Evolutionary conservation across 2,888 invertebrate genomes (phyloP).

Genomic region (Bugulina stolonifera): DNA sequence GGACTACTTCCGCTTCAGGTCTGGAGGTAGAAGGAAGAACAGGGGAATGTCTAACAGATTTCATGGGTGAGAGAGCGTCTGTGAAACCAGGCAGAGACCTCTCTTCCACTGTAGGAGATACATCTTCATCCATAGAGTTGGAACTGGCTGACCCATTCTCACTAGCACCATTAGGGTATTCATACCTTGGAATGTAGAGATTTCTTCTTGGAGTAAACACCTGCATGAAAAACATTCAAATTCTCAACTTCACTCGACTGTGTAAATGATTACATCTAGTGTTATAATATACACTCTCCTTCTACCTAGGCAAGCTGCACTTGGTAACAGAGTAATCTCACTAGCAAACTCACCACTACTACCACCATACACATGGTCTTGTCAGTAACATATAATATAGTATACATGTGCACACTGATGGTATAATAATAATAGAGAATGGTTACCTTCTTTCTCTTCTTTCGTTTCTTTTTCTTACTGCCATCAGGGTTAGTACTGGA

Average conservation of each 20-base stretch:
- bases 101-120: not conserved
- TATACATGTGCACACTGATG: no score
- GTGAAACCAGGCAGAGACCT: not conserved
- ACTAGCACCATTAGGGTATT: not conserved
- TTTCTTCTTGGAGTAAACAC: slow-evolving; percentile 22
- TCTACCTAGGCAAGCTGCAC: no score
- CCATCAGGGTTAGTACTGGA: slow-evolving; percentile 13
- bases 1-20: not conserved
- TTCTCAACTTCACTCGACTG: no score
- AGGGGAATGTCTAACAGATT: not conserved
- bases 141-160: slow-evolving; percentile 4
- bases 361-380: no score
- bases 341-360: no score
- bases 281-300: no score
- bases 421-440: not conserved
- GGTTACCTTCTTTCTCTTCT: not conserved
- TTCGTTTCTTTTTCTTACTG: not conserved
- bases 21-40: not conserved
- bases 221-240: not conserved
- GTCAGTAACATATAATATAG: no score
- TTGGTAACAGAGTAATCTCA: no score
- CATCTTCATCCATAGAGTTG: not conserved
- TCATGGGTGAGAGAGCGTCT: not conserved
- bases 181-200: slow-evolving; percentile 12
- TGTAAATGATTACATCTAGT: not conserved